Evolutionary conservation across 2,113 vertebrate species (phyloP).

Genomic region (Pluvianellus socialis): DNA sequence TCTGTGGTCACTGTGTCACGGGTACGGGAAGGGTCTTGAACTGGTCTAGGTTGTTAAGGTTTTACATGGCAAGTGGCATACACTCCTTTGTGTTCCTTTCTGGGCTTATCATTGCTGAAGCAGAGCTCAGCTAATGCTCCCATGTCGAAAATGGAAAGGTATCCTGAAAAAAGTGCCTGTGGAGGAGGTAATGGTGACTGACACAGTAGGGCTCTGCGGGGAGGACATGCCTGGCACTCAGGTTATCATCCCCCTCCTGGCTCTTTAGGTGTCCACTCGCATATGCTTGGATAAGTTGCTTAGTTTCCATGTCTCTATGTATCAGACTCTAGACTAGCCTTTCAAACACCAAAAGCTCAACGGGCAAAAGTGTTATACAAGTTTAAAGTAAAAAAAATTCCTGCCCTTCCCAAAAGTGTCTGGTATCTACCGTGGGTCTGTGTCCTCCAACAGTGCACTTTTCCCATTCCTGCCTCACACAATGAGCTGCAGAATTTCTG

Average conservation of each 20-base stretch:
- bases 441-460: constrained; percentile 11
- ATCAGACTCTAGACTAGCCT: neutral
- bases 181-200: neutral
- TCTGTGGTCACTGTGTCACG: neutral
- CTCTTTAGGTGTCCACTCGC: neutral
- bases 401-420: neutral
- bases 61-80: neutral
- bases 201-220: neutral
- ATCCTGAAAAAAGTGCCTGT: neutral
- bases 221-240: neutral
- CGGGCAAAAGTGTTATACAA: neutral
- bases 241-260: neutral
- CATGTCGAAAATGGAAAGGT: neutral
- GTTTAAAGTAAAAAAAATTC: neutral
- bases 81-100: neutral
- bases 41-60: neutral
- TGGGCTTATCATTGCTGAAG: neutral
- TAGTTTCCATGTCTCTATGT: neutral
- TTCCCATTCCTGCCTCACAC: constrained; percentile 44
- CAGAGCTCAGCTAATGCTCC: neutral
- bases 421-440: neutral
- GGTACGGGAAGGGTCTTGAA: neutral
- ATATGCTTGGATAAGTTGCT: neutral
- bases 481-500: constrained; percentile 74
- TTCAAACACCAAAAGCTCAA: neutral